Conservation (phyloP, 1,140 invertebrate genomes). For the Aphelenchoides avenae region DNA sequence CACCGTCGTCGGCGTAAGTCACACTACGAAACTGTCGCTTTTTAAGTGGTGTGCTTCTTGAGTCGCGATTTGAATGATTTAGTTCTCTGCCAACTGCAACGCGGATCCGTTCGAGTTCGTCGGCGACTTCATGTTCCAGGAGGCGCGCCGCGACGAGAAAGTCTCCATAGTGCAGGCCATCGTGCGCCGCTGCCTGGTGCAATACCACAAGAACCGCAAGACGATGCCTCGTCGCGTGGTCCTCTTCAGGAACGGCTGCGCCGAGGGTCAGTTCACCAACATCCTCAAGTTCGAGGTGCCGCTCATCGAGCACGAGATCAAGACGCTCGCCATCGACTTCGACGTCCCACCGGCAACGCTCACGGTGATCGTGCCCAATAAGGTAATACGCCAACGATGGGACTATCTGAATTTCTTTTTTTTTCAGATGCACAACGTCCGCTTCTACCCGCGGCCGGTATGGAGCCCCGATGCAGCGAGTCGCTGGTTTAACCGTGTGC, state of each 20-base stretch:
- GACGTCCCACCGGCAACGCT: neutral
- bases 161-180: conserved; percentile 10
- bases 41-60: neutral
- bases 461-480: too few species aligned
- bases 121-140: conserved; percentile 20
- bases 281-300: conserved; percentile 14
- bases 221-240: conserved; percentile 11
- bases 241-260: conserved; percentile 17
- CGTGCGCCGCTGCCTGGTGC: conserved; percentile 6
- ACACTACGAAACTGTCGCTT: neutral
- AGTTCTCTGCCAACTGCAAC: conserved; percentile 15
- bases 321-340: too few species aligned
- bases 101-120: conserved; percentile 12
- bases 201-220: neutral
- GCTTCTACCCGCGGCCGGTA: conserved; percentile 6
- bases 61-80: conserved; percentile 6
- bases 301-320: conserved; percentile 5
- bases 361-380: conserved; percentile 13
- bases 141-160: conserved; percentile 10
- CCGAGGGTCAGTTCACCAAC: conserved; percentile 16
- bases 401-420: too few species aligned
- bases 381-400: too few species aligned
- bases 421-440: neutral
- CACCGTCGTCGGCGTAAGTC: neutral
- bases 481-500: too few species aligned